These are phyloP conservation scores for Ethmia dodecea DNA, from an alignment of 2,888 invertebrate genomes.

Conservation along the genomic window DNA sequence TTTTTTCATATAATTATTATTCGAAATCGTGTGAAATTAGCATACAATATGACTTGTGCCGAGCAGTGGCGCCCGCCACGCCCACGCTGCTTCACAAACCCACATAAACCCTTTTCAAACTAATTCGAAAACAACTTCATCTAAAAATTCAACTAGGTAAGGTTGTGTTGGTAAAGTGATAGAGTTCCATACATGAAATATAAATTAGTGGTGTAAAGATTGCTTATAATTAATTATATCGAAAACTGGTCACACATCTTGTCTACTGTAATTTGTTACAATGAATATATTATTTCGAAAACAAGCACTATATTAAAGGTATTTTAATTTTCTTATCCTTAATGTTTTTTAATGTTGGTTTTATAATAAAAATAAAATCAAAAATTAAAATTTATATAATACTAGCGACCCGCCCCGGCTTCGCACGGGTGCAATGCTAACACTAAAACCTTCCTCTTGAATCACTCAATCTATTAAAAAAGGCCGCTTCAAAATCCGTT, in stretches of 20 bases:
- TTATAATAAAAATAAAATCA: too few species aligned
- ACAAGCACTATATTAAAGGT: too few species aligned
- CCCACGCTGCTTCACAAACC: conserved; percentile 33
- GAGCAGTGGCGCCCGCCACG: conserved; percentile 51
- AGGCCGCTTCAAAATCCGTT: too few species aligned
- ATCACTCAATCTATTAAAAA: too few species aligned
- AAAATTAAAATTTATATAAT: too few species aligned
- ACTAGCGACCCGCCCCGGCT: too few species aligned
- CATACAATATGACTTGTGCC: conserved; percentile 66
- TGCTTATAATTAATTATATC: conserved; percentile 14
- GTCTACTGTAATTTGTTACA: background rate
- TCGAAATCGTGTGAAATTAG: conserved; percentile 53
- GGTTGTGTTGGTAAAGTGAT: conserved; percentile 7
- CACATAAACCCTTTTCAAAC: conserved; percentile 21
- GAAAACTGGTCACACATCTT: conserved; percentile 12
- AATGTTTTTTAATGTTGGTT: too few species aligned
- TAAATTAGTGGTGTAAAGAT: too few species aligned
- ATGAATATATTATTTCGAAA: too few species aligned
- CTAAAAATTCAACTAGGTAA: background rate
- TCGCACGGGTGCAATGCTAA: too few species aligned
- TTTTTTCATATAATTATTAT: conserved; percentile 64
- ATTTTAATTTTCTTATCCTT: too few species aligned
- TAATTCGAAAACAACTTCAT: conserved; percentile 7
- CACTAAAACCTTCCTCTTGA: too few species aligned
- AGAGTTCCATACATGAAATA: conserved; percentile 6